Conservation (phyloP, 2,113 vertebrate species). For the Phylloscopus whistleri region DNA sequence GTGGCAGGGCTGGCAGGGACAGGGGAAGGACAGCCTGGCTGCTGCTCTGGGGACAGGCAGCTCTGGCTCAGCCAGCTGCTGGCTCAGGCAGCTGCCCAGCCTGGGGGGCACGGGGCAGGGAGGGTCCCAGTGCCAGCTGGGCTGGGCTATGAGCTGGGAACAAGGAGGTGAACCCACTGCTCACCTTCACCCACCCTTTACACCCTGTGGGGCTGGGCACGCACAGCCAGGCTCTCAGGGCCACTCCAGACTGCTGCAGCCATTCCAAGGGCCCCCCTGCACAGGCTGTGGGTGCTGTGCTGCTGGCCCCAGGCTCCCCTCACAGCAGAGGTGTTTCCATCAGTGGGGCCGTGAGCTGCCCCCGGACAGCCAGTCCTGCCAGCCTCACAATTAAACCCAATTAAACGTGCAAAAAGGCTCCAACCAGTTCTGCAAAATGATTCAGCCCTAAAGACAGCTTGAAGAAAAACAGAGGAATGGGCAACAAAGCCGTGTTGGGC, state of each 20-base stretch:
- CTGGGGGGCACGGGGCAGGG: too few relatives aligned
- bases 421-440: neutral
- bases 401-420: neutral
- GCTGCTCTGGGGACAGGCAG: fast-evolving
- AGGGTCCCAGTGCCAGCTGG: neutral
- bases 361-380: neutral
- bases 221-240: fast-evolving
- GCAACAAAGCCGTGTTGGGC: fast-evolving
- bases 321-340: fast-evolving
- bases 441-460: neutral
- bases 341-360: too few relatives aligned
- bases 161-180: fast-evolving
- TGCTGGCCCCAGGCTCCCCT: neutral
- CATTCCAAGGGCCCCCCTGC: fast-evolving
- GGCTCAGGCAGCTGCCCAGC: fast-evolving
- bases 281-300: fast-evolving
- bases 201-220: fast-evolving
- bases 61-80: too few relatives aligned
- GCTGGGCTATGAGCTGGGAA: neutral
- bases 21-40: neutral
- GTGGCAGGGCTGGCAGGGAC: fast-evolving
- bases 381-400: neutral
- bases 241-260: fast-evolving
- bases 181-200: fast-evolving
- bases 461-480: neutral